These are phyloP conservation scores for Machaerirhynchus nigripectus DNA, from an alignment of 2,113 vertebrate species.

Conservation along the genomic window DNA sequence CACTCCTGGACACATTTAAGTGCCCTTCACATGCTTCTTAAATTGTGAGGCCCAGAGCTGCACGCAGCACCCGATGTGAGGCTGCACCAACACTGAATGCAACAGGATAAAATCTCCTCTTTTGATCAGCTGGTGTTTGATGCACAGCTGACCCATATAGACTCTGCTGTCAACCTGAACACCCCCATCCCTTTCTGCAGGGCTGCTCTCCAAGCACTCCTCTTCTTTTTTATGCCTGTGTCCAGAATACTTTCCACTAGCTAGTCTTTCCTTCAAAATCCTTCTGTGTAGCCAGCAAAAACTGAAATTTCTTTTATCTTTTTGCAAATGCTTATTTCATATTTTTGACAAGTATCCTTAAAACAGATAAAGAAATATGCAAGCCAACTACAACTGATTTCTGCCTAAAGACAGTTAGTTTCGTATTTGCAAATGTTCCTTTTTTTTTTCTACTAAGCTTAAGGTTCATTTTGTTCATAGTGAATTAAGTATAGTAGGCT, in stretches of 20 bases:
- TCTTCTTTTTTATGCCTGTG: not conserved
- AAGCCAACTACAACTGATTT: not conserved
- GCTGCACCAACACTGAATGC: accelerated
- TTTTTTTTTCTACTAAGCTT: not conserved
- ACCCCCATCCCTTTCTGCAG: not conserved
- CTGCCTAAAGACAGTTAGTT: not conserved
- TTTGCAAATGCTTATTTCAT: not conserved
- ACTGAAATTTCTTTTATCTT: not conserved
- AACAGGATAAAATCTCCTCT: not conserved
- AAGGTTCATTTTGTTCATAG: not conserved
- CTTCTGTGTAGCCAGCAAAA: not conserved
- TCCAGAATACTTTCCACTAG: not conserved
- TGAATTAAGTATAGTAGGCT: not conserved
- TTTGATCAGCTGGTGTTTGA: not conserved
- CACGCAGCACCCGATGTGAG: not conserved
- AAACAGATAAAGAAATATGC: not conserved
- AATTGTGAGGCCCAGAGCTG: not conserved
- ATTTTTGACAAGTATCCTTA: not conserved
- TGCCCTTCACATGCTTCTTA: not conserved
- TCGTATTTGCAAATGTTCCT: not conserved
- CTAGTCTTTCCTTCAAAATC: not conserved
- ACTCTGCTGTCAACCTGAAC: not conserved
- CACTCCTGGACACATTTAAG: not conserved
- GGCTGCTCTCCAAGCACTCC: not conserved
- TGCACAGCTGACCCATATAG: accelerated